Conservation (phyloP, 2,797 vertebrate species). For the Tragopan temminckii region DNA sequence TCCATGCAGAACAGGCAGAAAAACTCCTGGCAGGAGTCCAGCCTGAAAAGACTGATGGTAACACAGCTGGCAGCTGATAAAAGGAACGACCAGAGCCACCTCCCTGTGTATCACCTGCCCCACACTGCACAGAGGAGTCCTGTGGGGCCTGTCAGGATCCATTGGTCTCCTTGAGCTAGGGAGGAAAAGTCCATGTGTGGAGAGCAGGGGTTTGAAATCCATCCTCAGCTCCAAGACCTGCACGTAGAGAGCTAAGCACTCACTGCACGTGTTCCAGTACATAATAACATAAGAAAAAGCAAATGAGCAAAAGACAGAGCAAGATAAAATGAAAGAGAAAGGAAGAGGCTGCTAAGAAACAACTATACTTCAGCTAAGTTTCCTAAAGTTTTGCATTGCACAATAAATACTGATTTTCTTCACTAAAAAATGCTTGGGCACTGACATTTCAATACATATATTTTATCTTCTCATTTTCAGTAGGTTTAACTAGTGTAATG, state of each 20-base stretch:
- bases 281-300: not conserved
- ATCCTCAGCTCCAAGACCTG: not conserved
- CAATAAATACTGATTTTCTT: not conserved
- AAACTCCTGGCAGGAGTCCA: not conserved
- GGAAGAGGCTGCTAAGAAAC: not conserved
- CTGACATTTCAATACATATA: not conserved
- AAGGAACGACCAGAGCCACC: not conserved
- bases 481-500: not conserved
- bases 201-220: not conserved
- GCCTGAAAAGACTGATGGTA: accelerated
- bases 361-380: not conserved
- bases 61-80: not conserved
- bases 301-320: not conserved
- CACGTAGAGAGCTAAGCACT: not conserved
- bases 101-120: not conserved
- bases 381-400: not conserved
- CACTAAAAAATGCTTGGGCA: not conserved
- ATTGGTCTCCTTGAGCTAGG: not conserved
- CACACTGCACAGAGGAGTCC: too few relatives aligned
- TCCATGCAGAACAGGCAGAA: not conserved
- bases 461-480: not conserved
- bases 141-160: not conserved
- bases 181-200: not conserved
- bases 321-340: not conserved
- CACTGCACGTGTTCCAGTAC: not conserved